Percentiles rank a stretch among this genome's conserved stretches.
Evolutionary conservation across 2,113 vertebrate genomes (phyloP).

Genomic region (Rhea americana): DNA sequence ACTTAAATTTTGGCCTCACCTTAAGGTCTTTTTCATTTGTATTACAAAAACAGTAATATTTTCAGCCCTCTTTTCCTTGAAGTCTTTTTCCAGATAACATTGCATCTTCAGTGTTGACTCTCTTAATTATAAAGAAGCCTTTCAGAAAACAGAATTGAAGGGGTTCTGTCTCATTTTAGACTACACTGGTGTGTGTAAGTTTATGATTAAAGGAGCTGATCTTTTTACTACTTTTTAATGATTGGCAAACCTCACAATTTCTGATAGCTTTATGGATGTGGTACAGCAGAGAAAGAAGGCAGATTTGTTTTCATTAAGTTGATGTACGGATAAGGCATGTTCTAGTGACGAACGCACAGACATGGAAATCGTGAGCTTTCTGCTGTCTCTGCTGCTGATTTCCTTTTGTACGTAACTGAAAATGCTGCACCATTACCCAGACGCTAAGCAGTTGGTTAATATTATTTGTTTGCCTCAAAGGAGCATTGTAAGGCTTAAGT

Average conservation of each 20-base stretch:
- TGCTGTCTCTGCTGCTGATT: neutral
- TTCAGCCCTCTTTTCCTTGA: neutral
- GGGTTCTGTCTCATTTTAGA: neutral
- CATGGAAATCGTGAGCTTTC: rapidly evolving
- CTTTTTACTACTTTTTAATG: neutral
- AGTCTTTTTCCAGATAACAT: neutral
- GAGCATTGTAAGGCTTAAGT: neutral
- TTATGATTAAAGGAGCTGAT: neutral
- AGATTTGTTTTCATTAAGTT: neutral
- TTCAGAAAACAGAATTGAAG: neutral
- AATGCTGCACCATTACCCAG: neutral
- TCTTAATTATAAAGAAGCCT: neutral
- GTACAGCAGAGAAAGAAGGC: neutral
- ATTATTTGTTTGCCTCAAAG: neutral
- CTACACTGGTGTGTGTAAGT: neutral
- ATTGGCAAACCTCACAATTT: neutral
- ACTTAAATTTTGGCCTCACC: neutral
- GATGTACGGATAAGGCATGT: rapidly evolving
- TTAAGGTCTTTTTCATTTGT: neutral
- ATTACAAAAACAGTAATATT: neutral
- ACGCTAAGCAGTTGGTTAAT: neutral
- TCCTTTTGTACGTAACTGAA: neutral
- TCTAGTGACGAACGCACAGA: rapidly evolving
- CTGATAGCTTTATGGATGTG: neutral
- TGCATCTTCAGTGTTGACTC: neutral